Conservation (phyloP, 2,113 vertebrate genomes). For the Sinocyclocheilus grahami region DNA sequence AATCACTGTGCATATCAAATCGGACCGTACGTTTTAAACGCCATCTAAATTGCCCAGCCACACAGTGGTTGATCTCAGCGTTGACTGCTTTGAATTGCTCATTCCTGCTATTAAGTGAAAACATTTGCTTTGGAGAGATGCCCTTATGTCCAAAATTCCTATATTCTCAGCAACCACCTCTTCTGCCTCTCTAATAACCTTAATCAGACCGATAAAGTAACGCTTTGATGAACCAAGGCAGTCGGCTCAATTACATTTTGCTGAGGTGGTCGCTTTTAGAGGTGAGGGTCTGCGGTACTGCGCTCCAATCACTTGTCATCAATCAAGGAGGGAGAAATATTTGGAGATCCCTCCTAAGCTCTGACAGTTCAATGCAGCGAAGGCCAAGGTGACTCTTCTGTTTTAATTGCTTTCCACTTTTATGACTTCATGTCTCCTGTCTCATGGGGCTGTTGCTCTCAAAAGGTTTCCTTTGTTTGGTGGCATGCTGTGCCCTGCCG, state of each 20-base stretch:
- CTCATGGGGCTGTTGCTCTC: conserved; percentile 20
- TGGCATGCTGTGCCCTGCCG: neutral
- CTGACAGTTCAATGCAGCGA: conserved; percentile 62
- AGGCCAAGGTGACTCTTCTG: conserved; percentile 62
- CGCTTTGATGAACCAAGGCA: conserved; percentile 74
- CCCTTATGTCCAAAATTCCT: neutral
- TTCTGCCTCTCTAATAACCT: conserved; percentile 66
- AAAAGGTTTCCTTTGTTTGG: neutral
- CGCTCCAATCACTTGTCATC: conserved; percentile 66
- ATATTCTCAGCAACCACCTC: neutral
- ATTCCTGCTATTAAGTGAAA: conserved; percentile 29
- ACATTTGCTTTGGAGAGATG: conserved; percentile 29
- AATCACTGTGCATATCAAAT: conserved; percentile 15
- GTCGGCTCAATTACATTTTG: conserved; percentile 74
- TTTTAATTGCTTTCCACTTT: conserved; percentile 68
- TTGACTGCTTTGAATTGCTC: conserved; percentile 7
- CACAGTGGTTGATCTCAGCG: neutral
- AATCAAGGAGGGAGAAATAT: conserved; percentile 72
- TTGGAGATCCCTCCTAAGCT: conserved; percentile 67
- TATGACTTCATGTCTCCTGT: conserved; percentile 40
- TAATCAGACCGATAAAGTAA: conserved; percentile 74
- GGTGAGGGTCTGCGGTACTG: conserved; percentile 68
- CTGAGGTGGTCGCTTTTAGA: conserved; percentile 73
- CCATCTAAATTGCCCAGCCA: neutral
- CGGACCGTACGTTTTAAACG: conserved; percentile 13